Base-by-base conservation (phyloP, 1,140 invertebrate genomes). In the Tenebrio molitor region DNA sequence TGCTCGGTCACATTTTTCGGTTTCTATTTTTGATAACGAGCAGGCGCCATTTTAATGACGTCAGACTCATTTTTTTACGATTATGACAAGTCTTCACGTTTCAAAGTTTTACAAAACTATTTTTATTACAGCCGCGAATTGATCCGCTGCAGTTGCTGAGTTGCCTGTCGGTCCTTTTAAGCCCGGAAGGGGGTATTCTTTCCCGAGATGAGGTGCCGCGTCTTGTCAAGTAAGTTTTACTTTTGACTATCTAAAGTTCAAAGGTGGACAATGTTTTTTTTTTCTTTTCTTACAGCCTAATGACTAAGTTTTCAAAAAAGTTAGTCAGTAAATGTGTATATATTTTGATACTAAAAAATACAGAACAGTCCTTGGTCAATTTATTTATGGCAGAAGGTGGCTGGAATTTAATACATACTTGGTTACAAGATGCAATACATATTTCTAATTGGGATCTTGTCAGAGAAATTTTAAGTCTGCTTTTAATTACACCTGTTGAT, bases 261-360 rank as follows among this genome's bases (percentile, higher is more conserved):
- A n/a, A n/a, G n/a, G n/a, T n/a, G n/a, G n/a, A n/a, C n/a, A n/a
- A n/a, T n/a, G n/a, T n/a, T n/a, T n/a, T n/a, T n/a, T n/a, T n/a
- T n/a, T n/a, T 80, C 81, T 84, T 84, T 84, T 79, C 74, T 90
- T 91, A 75, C 86, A 97, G 94, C 81, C 88, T 98, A 79, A 98
- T 98, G 95, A 93, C 93, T 17, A 96, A 97, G 83, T 97, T 94
- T 87, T 97, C 95, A 0, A 96, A 94, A 82, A 98, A 98, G 84
- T 85, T 98, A 63, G 96, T 98, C 25, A 97, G 95, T 76, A 96
- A 96, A 86, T 97, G 95, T 86, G 94, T 97, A 76, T 98, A 98
- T 81, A 91, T 97, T 72, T 94, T 97, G 84, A 97, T 98, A 78
- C 85, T 98, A 44, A 94, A 94, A 84, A 91, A 91, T 41, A 97